A percentile compares a stretch with the other conserved stretches of the same genome.
These are phyloP conservation scores for Leucoraja erinaceus DNA, from an alignment of 2,113 vertebrate genomes.

Conservation along the genomic window DNA sequence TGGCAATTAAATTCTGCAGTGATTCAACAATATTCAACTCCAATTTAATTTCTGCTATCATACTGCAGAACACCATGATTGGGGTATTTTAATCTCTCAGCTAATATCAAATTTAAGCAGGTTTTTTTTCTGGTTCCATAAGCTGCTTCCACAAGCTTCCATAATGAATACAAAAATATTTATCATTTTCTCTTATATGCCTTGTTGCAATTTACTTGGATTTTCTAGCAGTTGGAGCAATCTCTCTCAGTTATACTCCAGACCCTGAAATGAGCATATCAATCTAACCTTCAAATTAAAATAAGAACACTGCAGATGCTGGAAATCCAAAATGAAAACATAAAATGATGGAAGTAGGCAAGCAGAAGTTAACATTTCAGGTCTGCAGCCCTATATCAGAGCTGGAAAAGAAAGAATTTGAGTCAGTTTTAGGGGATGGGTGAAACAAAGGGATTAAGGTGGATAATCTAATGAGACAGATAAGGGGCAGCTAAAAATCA, in stretches of 20 bases:
- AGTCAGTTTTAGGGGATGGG: no score
- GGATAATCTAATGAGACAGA: no score
- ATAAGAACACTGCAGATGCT: no score
- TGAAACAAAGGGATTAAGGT: no score
- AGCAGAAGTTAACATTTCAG: no score
- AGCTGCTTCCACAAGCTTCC: background rate
- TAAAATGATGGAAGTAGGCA: no score
- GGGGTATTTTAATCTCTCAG: background rate
- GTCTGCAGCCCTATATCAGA: no score
- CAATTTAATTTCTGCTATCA: background rate
- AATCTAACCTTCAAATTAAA: background rate
- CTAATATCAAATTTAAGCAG: background rate
- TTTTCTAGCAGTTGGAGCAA: background rate
- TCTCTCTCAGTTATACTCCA: background rate
- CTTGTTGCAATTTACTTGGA: background rate
- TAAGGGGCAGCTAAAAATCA: no score
- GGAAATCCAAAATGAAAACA: no score
- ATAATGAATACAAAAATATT: background rate
- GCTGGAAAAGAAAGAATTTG: no score
- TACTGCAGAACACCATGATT: background rate
- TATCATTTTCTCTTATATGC: background rate
- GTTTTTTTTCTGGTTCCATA: background rate
- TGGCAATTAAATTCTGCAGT: no score
- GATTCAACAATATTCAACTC: no score
- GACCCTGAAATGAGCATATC: background rate